phyloP scores from a whole-genome alignment of 2,888 invertebrate species.

The Eledona agricola region DNA sequence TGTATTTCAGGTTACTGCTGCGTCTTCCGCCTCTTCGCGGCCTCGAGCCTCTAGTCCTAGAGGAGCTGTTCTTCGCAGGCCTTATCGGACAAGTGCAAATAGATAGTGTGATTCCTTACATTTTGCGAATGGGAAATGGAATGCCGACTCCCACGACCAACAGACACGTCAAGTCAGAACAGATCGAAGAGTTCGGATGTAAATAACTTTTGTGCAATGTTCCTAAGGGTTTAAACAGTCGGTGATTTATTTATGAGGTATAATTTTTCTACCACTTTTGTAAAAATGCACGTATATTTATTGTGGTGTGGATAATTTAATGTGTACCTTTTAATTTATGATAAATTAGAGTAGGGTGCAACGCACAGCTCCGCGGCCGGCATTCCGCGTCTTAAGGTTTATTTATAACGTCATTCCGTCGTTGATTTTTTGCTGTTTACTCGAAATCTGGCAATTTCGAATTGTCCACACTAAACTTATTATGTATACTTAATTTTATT shows the following conservation, averaged over 20 bases:
- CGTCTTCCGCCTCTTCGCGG: slow-evolving; percentile 77
- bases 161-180: slow-evolving; percentile 58
- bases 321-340: no score
- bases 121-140: slow-evolving; percentile 70
- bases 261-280: slow-evolving; percentile 1
- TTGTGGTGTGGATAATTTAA: background rate
- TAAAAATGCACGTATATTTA: slow-evolving; percentile 4
- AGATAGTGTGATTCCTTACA: slow-evolving; percentile 93
- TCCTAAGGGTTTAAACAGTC: slow-evolving; percentile 33
- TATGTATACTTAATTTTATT: slow-evolving; percentile 26
- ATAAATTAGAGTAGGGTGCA: no score
- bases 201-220: slow-evolving; percentile 47
- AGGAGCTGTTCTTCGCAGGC: slow-evolving; percentile 92
- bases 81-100: slow-evolving; percentile 93
- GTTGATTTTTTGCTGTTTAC: background rate
- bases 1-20: slow-evolving; percentile 66
- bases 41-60: slow-evolving; percentile 79
- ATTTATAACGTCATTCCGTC: no score
- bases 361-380: no score
- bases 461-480: slow-evolving; percentile 13
- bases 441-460: slow-evolving; percentile 1
- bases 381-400: no score
- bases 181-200: slow-evolving; percentile 54
- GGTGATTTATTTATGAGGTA: slow-evolving; percentile 33
- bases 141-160: slow-evolving; percentile 45